phyloP scores from a whole-genome alignment of 2,797 vertebrate genomes.

The Onychomys torridus region DNA sequence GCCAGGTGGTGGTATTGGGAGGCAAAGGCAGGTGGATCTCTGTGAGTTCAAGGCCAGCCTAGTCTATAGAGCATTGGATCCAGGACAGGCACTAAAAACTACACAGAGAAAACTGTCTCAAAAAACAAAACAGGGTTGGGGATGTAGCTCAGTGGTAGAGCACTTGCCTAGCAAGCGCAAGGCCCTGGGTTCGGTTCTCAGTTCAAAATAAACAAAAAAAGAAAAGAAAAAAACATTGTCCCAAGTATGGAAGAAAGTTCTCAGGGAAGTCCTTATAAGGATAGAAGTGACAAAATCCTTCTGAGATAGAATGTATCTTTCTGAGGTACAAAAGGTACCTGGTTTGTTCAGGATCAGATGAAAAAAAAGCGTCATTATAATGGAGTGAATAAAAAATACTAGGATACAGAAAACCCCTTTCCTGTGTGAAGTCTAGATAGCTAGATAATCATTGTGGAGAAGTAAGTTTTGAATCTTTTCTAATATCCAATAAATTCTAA shows the following conservation, averaged over 20 bases:
- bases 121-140: no score
- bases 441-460: not conserved
- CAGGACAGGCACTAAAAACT: no score
- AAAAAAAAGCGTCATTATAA: not conserved
- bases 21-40: no score
- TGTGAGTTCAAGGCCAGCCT: no score
- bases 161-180: no score
- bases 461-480: not conserved
- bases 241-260: conserved; percentile 6
- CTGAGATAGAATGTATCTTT: not conserved
- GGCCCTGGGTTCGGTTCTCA: no score
- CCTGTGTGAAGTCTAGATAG: not conserved
- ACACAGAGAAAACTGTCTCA: no score
- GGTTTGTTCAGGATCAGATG: not conserved
- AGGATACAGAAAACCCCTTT: not conserved
- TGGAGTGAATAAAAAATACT: not conserved
- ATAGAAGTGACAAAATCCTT: not conserved
- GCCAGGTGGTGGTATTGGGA: no score
- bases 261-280: not conserved
- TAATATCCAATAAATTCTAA: not conserved
- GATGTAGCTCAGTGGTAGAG: no score
- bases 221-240: no score
- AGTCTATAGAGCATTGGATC: no score
- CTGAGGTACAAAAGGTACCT: not conserved
- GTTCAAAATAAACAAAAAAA: no score